Conservation (phyloP, 2,113 vertebrate species). For the Puntigrus tetrazona region DNA sequence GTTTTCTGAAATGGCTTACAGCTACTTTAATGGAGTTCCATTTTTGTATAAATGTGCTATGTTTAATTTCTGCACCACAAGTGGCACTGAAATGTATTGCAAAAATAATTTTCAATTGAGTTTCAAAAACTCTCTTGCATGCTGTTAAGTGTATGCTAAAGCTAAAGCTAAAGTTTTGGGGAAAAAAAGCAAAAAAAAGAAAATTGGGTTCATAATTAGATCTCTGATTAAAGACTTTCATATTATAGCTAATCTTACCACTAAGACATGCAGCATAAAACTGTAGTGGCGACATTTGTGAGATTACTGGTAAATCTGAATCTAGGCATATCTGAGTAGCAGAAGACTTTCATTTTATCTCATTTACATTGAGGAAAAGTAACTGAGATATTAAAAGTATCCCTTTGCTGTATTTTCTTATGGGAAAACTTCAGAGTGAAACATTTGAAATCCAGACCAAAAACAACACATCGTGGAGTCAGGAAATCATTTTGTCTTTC, state of each 20-base stretch:
- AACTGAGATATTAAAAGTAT: background rate
- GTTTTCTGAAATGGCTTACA: background rate
- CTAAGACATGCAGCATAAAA: background rate
- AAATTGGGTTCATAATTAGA: too few relatives aligned
- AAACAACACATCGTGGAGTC: conserved; percentile 32
- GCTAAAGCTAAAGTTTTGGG: too few relatives aligned
- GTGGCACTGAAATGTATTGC: background rate
- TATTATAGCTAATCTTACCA: background rate
- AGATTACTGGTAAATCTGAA: background rate
- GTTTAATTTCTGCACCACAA: background rate
- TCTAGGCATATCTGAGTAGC: background rate
- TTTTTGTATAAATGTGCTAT: background rate
- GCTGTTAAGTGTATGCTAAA: too few relatives aligned
- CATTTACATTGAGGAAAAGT: background rate
- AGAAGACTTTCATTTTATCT: background rate
- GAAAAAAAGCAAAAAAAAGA: too few relatives aligned
- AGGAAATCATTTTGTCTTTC: conserved; percentile 35
- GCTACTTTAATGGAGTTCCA: background rate
- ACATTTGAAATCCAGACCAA: conserved; percentile 40
- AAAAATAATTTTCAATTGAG: background rate
- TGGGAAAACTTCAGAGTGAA: conserved; percentile 8
- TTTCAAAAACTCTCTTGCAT: too few relatives aligned
- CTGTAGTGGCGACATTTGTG: background rate
- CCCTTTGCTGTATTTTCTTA: background rate
- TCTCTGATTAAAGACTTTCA: background rate